Percentiles rank a stretch among this genome's conserved stretches.
Conservation (phyloP, 2,888 invertebrate species). For the Rhogogaster chlorosoma region DNA sequence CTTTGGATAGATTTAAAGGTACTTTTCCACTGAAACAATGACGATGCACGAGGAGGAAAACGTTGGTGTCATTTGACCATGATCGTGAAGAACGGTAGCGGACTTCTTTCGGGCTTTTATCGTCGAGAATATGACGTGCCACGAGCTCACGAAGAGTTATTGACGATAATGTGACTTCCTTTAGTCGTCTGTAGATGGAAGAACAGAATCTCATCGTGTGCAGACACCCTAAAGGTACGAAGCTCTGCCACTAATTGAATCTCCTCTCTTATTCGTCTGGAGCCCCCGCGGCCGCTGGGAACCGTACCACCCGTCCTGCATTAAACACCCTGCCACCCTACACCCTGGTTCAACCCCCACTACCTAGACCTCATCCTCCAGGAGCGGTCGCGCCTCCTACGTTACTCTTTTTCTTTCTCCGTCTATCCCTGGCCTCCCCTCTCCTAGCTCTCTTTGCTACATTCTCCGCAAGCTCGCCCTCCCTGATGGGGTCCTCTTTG, state of each 20-base stretch:
- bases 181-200: too few relatives aligned
- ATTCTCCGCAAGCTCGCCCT: conserved; percentile 54
- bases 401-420: conserved; percentile 22
- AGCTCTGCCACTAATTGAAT: conserved; percentile 77
- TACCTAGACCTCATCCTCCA: conserved; percentile 72
- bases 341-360: conserved; percentile 72
- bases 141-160: not conserved
- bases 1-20: conserved; percentile 30
- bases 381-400: conserved; percentile 64
- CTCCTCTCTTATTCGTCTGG: conserved; percentile 76
- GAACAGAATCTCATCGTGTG: conserved; percentile 62
- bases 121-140: not conserved
- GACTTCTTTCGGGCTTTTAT: not conserved
- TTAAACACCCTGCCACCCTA: conserved; percentile 76
- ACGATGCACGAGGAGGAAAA: not conserved
- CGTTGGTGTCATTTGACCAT: not conserved
- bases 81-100: not conserved
- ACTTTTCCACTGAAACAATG: conserved; percentile 17
- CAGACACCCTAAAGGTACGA: conserved; percentile 76
- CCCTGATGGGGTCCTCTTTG: conserved; percentile 53
- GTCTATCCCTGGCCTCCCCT: conserved; percentile 59
- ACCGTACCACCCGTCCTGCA: conserved; percentile 76
- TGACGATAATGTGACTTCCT: not conserved
- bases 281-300: conserved; percentile 76
- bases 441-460: conserved; percentile 52